phyloP scores from a whole-genome alignment of 2,797 vertebrate genomes.

The Miichthys miiuy region DNA sequence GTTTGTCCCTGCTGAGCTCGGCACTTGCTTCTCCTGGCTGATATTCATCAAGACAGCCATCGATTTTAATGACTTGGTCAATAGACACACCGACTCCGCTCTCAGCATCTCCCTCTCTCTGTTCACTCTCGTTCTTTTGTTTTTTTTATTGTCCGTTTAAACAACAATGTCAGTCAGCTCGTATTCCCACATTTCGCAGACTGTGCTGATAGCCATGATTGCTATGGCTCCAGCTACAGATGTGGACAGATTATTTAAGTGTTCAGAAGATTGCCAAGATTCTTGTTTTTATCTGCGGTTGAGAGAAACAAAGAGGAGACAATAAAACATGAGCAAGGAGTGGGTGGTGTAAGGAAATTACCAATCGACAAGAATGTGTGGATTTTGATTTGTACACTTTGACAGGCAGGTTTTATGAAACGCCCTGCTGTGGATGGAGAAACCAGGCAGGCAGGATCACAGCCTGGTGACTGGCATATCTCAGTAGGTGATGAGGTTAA shows the following conservation, averaged over 20 bases:
- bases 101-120: slow-evolving; percentile 55
- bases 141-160: slow-evolving; percentile 15
- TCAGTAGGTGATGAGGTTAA: slow-evolving; percentile 71
- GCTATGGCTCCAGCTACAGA: slow-evolving; percentile 6
- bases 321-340: slow-evolving; percentile 8
- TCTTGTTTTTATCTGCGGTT: slow-evolving; percentile 19
- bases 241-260: slow-evolving; percentile 20
- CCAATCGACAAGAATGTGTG: slow-evolving; percentile 45
- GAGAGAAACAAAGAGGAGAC: slow-evolving; percentile 50
- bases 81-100: slow-evolving; percentile 67
- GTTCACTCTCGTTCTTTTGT: slow-evolving; percentile 22
- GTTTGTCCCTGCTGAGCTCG: slow-evolving; percentile 60
- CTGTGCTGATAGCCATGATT: slow-evolving; percentile 23
- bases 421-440: slow-evolving; percentile 62
- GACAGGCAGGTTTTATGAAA: slow-evolving; percentile 69
- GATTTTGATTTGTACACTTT: slow-evolving; percentile 42
- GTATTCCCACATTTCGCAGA: not conserved
- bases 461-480: slow-evolving; percentile 65
- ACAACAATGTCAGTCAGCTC: slow-evolving; percentile 32
- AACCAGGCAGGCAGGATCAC: slow-evolving; percentile 64
- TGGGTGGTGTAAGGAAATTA: slow-evolving; percentile 57
- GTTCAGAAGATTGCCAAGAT: not conserved
- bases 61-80: slow-evolving; percentile 79
- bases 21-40: slow-evolving; percentile 60
- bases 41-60: slow-evolving; percentile 77